Percentiles rank a stretch among this genome's conserved stretches.
Conservation (phyloP, 2,888 invertebrate species). For the Tinea pellionella region DNA sequence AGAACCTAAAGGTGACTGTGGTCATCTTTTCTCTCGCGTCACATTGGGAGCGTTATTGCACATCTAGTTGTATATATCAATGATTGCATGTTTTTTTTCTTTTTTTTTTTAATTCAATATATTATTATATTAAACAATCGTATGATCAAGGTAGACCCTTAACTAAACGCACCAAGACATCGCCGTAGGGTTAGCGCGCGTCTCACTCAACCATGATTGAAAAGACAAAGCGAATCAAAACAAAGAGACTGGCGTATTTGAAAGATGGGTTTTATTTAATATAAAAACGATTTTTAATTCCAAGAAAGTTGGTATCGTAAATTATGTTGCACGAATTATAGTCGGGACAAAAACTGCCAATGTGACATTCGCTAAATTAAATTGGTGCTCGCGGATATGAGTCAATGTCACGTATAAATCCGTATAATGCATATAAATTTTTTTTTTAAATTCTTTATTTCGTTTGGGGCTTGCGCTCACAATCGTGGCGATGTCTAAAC, state of each 20-base stretch:
- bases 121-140: too few relatives aligned
- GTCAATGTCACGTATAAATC: not conserved
- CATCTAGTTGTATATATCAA: too few relatives aligned
- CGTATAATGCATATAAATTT: too few relatives aligned
- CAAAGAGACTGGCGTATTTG: slow-evolving; percentile 1
- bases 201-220: not conserved
- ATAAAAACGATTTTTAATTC: not conserved
- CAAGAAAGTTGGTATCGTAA: not conserved
- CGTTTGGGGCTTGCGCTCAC: too few relatives aligned
- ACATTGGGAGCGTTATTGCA: too few relatives aligned
- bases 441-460: too few relatives aligned
- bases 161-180: slow-evolving; percentile 11
- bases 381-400: not conserved
- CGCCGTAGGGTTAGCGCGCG: not conserved
- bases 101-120: too few relatives aligned
- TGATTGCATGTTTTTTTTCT: too few relatives aligned
- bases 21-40: too few relatives aligned
- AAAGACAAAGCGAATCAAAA: not conserved
- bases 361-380: slow-evolving; percentile 8
- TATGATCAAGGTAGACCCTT: too few relatives aligned
- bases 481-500: too few relatives aligned
- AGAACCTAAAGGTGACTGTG: too few relatives aligned
- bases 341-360: not conserved
- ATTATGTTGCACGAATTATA: slow-evolving; percentile 1
- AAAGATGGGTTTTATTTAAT: not conserved